Evolutionary conservation across 1,140 invertebrate genomes (phyloP), one percentile per base, ranked within the genome.

Genomic region (Drosophila chauvacae): DNA sequence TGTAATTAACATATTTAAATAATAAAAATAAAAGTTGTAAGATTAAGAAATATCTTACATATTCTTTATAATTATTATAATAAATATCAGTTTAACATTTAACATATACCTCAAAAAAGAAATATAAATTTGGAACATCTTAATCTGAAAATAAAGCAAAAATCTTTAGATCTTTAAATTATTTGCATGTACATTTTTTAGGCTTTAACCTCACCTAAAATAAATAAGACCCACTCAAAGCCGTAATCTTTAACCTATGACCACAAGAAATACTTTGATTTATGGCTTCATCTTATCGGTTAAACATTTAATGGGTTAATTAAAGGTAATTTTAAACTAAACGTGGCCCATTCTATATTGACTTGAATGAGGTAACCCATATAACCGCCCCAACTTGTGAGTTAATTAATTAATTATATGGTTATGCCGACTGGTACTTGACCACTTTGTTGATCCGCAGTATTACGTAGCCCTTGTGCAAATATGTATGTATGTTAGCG

Each of bases 401-500:
- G 26, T 50, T 50, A 28, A 48, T 48, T 26, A 48, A 48, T 48
- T 48, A 48, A 48, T 51, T 33, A 51, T 33, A 51, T 18, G 28
- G 48, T 0, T 13, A 33, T 18, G 16, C 9, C 23, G 23, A 1
- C 47, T 50, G 47, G 9, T n/a, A 50, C 26, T 30, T 48, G 23
- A 16, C 47, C 16, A 50, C 26, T n/a, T 50, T 51, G 26, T 33
- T 51, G 10, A 51, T 51, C 10, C 26, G 26, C 4, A 13, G 6
- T 18, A 33, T 51, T 33, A 51, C 48, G 28, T 33, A 18, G n/a
- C 26, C 50, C 10, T 7, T 11, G 10, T 11, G 26, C 3, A 30
- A 30, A 35, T 53, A 20, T n/a, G n/a, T n/a, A n/a, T n/a, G n/a
- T n/a, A n/a, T 20, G n/a, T 53, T 20, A 51, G 3, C 33, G 10